phyloP scores from a whole-genome alignment of 2,797 vertebrate species.

The Orientallactaga sibirica region DNA sequence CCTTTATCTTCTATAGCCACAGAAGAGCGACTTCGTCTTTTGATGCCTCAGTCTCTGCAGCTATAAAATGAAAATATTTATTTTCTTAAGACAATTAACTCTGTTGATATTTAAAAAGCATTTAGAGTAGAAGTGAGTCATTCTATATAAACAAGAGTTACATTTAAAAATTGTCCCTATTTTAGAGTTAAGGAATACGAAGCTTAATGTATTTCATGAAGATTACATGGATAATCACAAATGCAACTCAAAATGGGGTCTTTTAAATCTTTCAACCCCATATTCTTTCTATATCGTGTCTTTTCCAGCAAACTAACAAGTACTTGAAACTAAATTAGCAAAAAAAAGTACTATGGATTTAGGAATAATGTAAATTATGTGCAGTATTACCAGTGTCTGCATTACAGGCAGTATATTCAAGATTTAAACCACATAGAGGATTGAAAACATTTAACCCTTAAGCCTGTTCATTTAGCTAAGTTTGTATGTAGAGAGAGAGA shows the following conservation, averaged over 20 bases:
- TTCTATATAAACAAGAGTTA: too few species aligned
- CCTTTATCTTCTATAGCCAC: background rate
- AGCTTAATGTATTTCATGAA: background rate
- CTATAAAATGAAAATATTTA: background rate
- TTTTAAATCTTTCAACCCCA: background rate
- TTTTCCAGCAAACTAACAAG: background rate
- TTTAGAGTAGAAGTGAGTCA: background rate
- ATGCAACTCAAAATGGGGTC: background rate
- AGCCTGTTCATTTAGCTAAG: background rate
- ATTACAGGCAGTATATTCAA: background rate
- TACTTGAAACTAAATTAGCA: background rate
- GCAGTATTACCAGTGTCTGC: background rate
- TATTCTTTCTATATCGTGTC: background rate
- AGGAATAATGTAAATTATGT: background rate
- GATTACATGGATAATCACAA: background rate
- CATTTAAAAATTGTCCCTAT: background rate
- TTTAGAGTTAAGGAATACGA: background rate
- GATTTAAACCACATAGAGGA: background rate
- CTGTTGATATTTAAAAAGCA: background rate
- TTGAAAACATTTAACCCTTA: background rate
- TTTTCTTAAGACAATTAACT: background rate
- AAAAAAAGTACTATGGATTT: background rate
- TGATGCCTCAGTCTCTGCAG: background rate
- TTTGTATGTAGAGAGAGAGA: background rate
- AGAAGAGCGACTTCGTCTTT: background rate